Conservation (phyloP, 1,140 invertebrate genomes). For the Sinella curviseta region DNA sequence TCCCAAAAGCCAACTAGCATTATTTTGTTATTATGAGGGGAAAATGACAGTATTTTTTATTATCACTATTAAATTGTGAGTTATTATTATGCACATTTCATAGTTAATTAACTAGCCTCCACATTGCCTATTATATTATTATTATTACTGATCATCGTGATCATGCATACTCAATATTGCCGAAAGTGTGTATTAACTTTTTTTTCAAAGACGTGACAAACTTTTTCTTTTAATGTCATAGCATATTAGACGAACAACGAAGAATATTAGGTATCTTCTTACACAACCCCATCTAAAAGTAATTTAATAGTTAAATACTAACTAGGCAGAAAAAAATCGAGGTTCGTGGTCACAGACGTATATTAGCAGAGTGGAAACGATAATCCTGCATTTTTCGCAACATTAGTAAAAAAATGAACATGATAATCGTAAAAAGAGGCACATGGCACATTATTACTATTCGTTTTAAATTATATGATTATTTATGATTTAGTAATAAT, state of each 20-base stretch:
- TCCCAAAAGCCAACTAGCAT: background rate
- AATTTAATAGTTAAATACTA: background rate
- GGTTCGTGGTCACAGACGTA: too few species aligned
- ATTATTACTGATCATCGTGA: too few species aligned
- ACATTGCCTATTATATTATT: too few species aligned
- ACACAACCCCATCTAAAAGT: too few species aligned
- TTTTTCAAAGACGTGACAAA: background rate
- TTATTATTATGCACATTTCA: background rate
- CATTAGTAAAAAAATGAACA: background rate
- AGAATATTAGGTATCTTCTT: background rate
- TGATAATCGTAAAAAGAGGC: background rate
- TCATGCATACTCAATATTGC: too few species aligned
- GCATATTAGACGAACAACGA: too few species aligned
- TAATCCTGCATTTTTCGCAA: background rate
- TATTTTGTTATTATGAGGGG: background rate
- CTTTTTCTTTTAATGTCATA: background rate
- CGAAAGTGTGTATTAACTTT: background rate
- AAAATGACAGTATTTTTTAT: background rate
- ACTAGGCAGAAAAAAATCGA: too few species aligned
- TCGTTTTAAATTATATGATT: background rate
- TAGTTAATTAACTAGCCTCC: background rate
- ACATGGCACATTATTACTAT: background rate
- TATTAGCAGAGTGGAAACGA: background rate
- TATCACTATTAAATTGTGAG: background rate
- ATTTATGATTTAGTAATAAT: background rate